These are phyloP conservation scores for Ctenoplectra terminalis DNA, from an alignment of 1,140 invertebrate genomes.

Conservation along the genomic window DNA sequence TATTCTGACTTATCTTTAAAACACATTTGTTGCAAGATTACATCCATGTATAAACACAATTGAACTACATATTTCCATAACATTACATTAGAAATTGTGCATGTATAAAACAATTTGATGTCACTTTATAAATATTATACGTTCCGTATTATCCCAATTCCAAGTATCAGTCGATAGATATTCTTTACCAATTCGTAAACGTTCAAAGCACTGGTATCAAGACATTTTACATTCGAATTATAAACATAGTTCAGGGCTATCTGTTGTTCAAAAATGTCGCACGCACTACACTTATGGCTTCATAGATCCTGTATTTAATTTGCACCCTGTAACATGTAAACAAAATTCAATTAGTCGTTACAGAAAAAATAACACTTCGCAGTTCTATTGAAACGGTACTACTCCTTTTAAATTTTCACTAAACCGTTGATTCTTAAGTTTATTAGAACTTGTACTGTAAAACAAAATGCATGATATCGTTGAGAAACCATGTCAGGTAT, in stretches of 20 bases:
- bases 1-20: slow-evolving; percentile 73
- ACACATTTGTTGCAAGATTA: slow-evolving; percentile 74
- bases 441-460: slow-evolving; percentile 1
- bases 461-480: not conserved
- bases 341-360: slow-evolving; percentile 33
- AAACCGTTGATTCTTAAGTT: not conserved
- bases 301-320: slow-evolving; percentile 3
- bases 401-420: not conserved
- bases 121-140: slow-evolving; percentile 26
- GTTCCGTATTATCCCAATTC: slow-evolving; percentile 76
- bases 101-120: slow-evolving; percentile 21
- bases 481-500: not conserved
- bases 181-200: slow-evolving; percentile 63
- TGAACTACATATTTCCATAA: slow-evolving; percentile 52
- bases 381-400: not conserved
- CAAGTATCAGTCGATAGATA: slow-evolving; percentile 78
- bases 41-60: slow-evolving; percentile 79
- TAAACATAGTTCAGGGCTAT: not conserved
- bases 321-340: slow-evolving; percentile 55
- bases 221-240: slow-evolving; percentile 30
- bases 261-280: slow-evolving; percentile 10
- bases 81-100: slow-evolving; percentile 37
- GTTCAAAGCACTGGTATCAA: slow-evolving; percentile 34
- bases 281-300: slow-evolving; percentile 35
- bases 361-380: not conserved